Percentiles rank a stretch among this genome's conserved stretches.
Conservation (phyloP, 2,797 vertebrate species). For the Enteromius thamalakanensis region DNA sequence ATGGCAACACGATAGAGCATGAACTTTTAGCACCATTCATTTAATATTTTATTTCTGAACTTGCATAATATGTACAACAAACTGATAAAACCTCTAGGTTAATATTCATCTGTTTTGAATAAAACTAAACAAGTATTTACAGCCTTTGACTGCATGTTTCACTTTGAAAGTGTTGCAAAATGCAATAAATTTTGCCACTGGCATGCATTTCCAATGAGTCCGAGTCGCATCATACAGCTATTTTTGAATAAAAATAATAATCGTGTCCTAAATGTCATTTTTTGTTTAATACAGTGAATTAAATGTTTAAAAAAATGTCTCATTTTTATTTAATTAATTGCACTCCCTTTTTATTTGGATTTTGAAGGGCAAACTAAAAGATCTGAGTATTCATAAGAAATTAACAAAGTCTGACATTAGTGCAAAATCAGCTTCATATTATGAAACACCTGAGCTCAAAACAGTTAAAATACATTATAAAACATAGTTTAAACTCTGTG, state of each 20-base stretch:
- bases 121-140: background rate
- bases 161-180: background rate
- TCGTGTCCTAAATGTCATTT: background rate
- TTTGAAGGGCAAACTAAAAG: background rate
- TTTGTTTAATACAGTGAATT: background rate
- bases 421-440: background rate
- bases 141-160: background rate
- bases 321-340: background rate
- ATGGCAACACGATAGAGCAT: background rate
- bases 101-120: background rate
- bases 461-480: background rate
- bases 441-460: background rate
- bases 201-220: background rate
- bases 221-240: background rate
- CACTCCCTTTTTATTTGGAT: background rate
- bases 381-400: background rate
- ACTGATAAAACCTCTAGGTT: background rate
- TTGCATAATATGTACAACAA: background rate
- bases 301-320: background rate
- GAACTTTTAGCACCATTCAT: background rate
- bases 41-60: background rate
- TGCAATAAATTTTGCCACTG: background rate
- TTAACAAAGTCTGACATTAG: background rate
- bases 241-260: background rate
- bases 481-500: background rate